Base-by-base conservation (phyloP, 1,140 invertebrate species). In the Acromyrmex heyeri region DNA sequence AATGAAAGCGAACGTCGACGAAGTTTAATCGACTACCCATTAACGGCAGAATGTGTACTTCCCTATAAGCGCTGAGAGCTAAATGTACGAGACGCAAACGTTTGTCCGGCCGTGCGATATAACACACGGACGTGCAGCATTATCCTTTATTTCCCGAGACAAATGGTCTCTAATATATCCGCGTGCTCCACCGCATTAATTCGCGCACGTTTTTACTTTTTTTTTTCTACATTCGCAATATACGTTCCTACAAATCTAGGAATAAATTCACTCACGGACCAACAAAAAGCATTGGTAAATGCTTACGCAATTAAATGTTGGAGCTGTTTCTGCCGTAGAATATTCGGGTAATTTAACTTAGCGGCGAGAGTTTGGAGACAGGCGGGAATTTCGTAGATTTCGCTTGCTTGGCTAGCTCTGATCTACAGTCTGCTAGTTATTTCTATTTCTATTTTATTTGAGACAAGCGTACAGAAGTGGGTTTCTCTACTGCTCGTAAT, bases 21-120 rank as follows among this genome's bases (percentile, higher is more conserved):
- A 50, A 73, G 38, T 61, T 73, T 83, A 73, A 73, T 83, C 38
- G 79, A 73, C 38, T 34, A 27, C 21, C 69, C 67, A 73, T 83
- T 83, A 83, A 27, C 14, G 14, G 53, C 24, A 12, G 38, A 48
- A 73, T 73, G 44, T 73, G n/a, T 34, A 38, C n/a, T 50, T 10
- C 14, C n/a, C 21, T 24, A 24, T 24, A 69, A 44, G 12, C 55
- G 14, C 21, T 8, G 50, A 30, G n/a, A 14, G 38, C 16, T 44
- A 72, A 48, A 30, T 59, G 72, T n/a, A 30, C 77, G 38, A 55
- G n/a, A 59, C 10, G 18, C 48, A 50, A 61, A 61, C 38, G 18
- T n/a, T 30, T 48, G 34, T 59, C 55, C 67, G 34, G 21, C 3
- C 18, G 30, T 10, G 53, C 53, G 27, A 72, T 38, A 48, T 82